phyloP scores from a whole-genome alignment of 2,888 invertebrate species.

The Leptopilina drosophilae region DNA sequence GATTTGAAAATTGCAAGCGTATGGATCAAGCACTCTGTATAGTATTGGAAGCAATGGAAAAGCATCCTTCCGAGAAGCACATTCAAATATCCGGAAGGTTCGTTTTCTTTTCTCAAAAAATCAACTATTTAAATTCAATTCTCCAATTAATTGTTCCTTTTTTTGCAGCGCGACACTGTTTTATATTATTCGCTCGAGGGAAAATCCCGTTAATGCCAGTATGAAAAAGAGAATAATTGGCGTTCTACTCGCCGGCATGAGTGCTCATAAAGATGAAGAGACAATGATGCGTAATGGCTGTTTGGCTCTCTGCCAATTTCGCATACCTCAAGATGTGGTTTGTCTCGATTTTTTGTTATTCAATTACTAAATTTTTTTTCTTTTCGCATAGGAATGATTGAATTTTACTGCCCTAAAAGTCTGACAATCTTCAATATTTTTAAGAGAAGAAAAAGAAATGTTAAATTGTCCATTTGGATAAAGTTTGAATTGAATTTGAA shows the following conservation, averaged over 20 bases:
- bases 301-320: conserved; percentile 95
- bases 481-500: background rate
- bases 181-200: conserved; percentile 94
- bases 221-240: conserved; percentile 89
- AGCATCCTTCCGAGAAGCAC: conserved; percentile 90
- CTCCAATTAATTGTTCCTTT: too few relatives aligned
- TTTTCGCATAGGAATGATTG: background rate
- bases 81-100: conserved; percentile 95
- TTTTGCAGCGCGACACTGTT: conserved; percentile 91
- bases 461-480: too few relatives aligned
- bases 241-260: conserved; percentile 92
- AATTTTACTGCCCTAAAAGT: background rate
- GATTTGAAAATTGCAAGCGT: conserved; percentile 88
- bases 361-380: background rate
- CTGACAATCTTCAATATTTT: background rate
- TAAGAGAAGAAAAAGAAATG: too few relatives aligned
- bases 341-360: conserved; percentile 73
- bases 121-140: too few relatives aligned
- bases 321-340: conserved; percentile 96
- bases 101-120: background rate
- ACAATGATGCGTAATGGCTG: conserved; percentile 98
- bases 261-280: conserved; percentile 88
- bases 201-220: conserved; percentile 84
- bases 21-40: conserved; percentile 87
- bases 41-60: conserved; percentile 93